Conservation (phyloP, 1,140 invertebrate genomes). For the silkworm (Bombyx mori) region ASM3026992v2 NC_085131.1:644001-644500, state of each 20-base stretch:
- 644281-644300: conserved; percentile 76
- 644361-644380: conserved; percentile 73
- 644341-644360: conserved; percentile 78
- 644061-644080: conserved; percentile 81
- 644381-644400: conserved; percentile 74
- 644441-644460: conserved; percentile 78
- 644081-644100: conserved; percentile 77
- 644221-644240: conserved; percentile 66
- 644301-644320: conserved; percentile 81
- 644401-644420: conserved; percentile 74
- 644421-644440: conserved; percentile 76
- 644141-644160: conserved; percentile 88
- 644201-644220: conserved; percentile 82
- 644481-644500: conserved; percentile 80
- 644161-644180: conserved; percentile 75
- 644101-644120: conserved; percentile 85
- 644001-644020: conserved; percentile 87
- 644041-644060: conserved; percentile 77
- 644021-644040: conserved; percentile 79
- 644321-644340: conserved; percentile 75
- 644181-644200: conserved; percentile 82
- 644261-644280: conserved; percentile 78
- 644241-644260: conserved; percentile 78
- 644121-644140: conserved; percentile 88
- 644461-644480: conserved; percentile 77